Percentiles rank a stretch among this genome's conserved stretches.
phyloP scores from a whole-genome alignment of 2,888 invertebrate genomes.

The Scaptomyza parva region DNA sequence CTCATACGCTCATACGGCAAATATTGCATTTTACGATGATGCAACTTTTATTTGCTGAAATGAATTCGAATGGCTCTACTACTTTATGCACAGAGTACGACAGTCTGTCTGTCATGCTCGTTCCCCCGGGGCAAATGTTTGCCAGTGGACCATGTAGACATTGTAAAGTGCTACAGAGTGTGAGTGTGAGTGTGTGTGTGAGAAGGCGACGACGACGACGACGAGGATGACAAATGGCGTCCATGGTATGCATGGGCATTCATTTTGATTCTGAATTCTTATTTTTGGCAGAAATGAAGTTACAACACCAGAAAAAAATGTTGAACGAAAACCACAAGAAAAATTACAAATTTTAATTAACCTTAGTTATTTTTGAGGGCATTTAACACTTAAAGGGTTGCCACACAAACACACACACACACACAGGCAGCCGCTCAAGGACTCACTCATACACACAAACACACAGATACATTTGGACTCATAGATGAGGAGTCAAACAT shows the following conservation, averaged over 20 bases:
- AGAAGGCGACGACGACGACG: no score
- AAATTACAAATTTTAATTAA: slow-evolving; percentile 48
- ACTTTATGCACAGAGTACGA: slow-evolving; percentile 3
- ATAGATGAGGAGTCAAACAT: slow-evolving; percentile 48
- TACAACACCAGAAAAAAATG: slow-evolving; percentile 3
- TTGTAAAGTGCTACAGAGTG: slow-evolving; percentile 49
- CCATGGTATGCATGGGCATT: slow-evolving; percentile 42
- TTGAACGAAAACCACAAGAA: slow-evolving; percentile 5
- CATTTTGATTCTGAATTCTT: slow-evolving; percentile 17
- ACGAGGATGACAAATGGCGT: slow-evolving; percentile 33
- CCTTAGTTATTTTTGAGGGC: slow-evolving; percentile 26
- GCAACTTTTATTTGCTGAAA: slow-evolving; percentile 42
- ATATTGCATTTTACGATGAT: slow-evolving; percentile 26
- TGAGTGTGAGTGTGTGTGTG: no score
- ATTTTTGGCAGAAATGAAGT: neutral
- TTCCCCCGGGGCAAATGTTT: slow-evolving; percentile 1
- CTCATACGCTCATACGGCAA: slow-evolving; percentile 43
- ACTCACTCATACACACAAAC: neutral
- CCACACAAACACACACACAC: neutral
- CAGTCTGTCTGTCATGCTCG: slow-evolving; percentile 12
- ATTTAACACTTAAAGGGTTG: slow-evolving; percentile 32
- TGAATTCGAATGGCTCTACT: slow-evolving; percentile 43
- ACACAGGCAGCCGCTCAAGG: slow-evolving; percentile 24
- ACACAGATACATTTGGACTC: neutral
- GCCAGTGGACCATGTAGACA: slow-evolving; percentile 34